Base-by-base conservation (phyloP, 2,797 vertebrate species). In the Helarctos malayanus region DNA sequence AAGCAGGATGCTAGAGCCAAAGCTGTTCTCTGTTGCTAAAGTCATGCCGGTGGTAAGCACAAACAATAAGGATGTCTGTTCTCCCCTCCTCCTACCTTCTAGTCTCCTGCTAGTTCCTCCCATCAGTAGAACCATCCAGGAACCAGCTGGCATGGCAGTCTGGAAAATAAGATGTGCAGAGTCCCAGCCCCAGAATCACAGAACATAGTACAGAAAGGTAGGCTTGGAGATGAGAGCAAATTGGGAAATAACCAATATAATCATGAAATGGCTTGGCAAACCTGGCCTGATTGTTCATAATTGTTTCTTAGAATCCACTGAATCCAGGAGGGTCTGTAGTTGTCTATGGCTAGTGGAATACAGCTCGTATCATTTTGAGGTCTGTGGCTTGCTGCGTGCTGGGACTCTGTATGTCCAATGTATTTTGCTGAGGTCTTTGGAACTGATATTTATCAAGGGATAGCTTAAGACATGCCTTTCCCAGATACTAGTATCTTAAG, bases 371-470 rank as follows among this genome's bases (percentile, higher is more conserved):
- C 41, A 78, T 94, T 91, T 65, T 69, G 27, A 91, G 18, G 45
- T 47, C 63, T 92, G 29, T 69, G 49, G 27, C 54, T 76, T 82
- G 54, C n/a, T 27, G 10, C 73, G 16, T 45, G 7, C 27, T 76
- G 13, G 59, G 21, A 82, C 13, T 29, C 12, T 54, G 2, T 65
- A 49, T 21, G 29, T 82, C 68, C 23, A 45, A 54, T 38, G 59
- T 47, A 65, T 80, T 87, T 94, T 75, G 32, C 41, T 81, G 68
- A 94, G 21, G 41, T 81, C n/a, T 91, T 76, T 61, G 45, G 35
- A 94, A 91, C 49, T 94, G 52, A 25, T 23, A 13, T 75, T 91
- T 91, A 56, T 54, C 49, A 57, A 94, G 49, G 15, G 54, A 71
- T 11, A 49, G 35, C 35, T 84, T 94, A 35, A 88, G 54, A 79